phyloP scores from a whole-genome alignment of 2,113 vertebrate species.

The Sialia sialis region DNA sequence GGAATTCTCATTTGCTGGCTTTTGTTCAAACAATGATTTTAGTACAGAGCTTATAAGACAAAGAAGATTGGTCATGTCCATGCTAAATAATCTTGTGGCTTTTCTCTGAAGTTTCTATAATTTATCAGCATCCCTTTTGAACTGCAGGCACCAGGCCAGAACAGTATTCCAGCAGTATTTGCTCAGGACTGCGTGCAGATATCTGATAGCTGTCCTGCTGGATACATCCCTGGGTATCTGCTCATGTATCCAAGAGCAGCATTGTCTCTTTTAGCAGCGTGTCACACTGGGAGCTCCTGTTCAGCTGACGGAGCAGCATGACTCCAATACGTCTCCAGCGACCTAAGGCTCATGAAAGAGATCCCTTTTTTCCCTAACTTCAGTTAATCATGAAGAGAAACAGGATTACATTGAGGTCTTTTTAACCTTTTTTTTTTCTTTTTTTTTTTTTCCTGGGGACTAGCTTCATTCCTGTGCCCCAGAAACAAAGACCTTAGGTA shows the following conservation, averaged over 20 bases:
- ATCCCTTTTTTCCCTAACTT: neutral
- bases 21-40: neutral
- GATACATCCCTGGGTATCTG: neutral
- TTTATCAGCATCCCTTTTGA: neutral
- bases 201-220: neutral
- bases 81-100: neutral
- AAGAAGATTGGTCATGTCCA: neutral
- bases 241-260: neutral
- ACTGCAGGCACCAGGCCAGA: neutral
- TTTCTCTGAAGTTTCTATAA: neutral
- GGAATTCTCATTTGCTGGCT: neutral
- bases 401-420: conserved; percentile 24
- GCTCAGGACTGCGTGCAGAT: neutral
- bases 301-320: conserved; percentile 39
- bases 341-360: conserved; percentile 39
- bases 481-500: conserved; percentile 48
- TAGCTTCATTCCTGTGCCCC: conserved; percentile 13
- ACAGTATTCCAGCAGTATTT: neutral
- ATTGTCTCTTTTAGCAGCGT: neutral
- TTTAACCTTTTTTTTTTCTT: neutral
- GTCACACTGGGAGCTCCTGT: conserved; percentile 1
- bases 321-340: neutral
- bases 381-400: conserved; percentile 34
- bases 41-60: neutral
- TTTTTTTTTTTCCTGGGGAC: neutral